phyloP scores from a whole-genome alignment of 1,140 invertebrate genomes.

The Drosophila pseudoobscura region DNA sequence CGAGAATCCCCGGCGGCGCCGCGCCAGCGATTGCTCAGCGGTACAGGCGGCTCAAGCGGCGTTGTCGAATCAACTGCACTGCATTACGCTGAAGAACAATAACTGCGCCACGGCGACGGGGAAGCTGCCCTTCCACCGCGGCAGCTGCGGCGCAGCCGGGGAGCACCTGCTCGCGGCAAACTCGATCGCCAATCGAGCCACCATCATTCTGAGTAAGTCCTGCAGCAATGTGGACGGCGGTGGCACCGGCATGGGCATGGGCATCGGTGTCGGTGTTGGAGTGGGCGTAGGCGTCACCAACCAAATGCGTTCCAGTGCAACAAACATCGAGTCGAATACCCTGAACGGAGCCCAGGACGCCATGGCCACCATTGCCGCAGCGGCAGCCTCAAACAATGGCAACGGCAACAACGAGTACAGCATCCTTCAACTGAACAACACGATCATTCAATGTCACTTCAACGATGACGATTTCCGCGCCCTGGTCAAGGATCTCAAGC shows the following conservation, averaged over 20 bases:
- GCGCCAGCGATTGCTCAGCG: conserved; percentile 75
- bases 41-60: conserved; percentile 65
- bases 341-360: conserved; percentile 53
- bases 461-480: conserved; percentile 80
- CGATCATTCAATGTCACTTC: conserved; percentile 82
- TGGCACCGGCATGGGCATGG: conserved; percentile 7
- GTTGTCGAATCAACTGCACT: conserved; percentile 72
- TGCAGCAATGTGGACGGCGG: conserved; percentile 79
- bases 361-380: conserved; percentile 34
- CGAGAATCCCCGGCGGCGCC: conserved; percentile 68
- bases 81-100: conserved; percentile 79
- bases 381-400: conserved; percentile 5
- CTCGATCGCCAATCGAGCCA: conserved; percentile 78
- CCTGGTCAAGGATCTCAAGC: conserved; percentile 80
- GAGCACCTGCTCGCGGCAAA: conserved; percentile 78
- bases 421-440: conserved; percentile 79
- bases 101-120: conserved; percentile 53
- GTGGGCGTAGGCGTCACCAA: conserved; percentile 30
- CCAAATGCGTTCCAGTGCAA: conserved; percentile 60
- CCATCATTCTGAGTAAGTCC: conserved; percentile 79
- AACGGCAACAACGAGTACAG: conserved; percentile 74
- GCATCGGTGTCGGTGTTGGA: conserved; percentile 7
- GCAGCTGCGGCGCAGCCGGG: conserved; percentile 76
- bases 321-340: conserved; percentile 66
- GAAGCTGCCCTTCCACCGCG: conserved; percentile 76